Percentiles rank a stretch among this genome's conserved stretches.
Conservation (phyloP, 2,888 invertebrate species). For the Lasioglossum malachurum region DNA sequence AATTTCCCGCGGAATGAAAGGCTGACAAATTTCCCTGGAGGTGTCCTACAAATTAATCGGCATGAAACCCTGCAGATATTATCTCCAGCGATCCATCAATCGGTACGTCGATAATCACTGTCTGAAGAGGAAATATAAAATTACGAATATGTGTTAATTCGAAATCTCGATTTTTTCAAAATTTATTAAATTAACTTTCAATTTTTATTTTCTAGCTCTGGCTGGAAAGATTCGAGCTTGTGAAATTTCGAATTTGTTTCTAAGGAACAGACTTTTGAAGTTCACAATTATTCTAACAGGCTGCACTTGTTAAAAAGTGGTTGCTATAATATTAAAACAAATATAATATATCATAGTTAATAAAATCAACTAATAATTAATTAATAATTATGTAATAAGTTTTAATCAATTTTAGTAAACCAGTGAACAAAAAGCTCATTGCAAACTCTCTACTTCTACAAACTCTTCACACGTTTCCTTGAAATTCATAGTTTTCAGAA, state of each 20-base stretch:
- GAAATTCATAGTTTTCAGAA: background rate
- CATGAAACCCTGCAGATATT: background rate
- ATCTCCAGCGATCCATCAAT: background rate
- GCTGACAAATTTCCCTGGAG: conserved; percentile 1
- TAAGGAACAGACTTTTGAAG: too few species aligned
- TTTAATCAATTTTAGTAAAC: background rate
- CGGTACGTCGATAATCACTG: background rate
- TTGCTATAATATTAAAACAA: background rate
- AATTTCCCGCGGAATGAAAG: conserved; percentile 7
- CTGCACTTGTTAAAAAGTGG: too few species aligned
- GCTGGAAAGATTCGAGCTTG: too few species aligned
- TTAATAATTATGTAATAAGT: too few species aligned
- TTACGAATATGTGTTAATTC: background rate
- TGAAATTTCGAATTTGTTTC: too few species aligned
- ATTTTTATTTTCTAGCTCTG: background rate
- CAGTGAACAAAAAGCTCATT: background rate
- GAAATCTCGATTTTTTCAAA: background rate
- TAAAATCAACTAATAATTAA: too few species aligned
- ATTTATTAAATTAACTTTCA: background rate
- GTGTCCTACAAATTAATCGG: conserved; percentile 2
- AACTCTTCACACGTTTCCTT: background rate
- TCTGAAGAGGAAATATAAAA: background rate
- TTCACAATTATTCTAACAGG: too few species aligned
- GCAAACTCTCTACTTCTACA: background rate
- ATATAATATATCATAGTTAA: background rate